Base-by-base conservation (phyloP, 1,140 invertebrate genomes). In the Eueides isabella region DNA sequence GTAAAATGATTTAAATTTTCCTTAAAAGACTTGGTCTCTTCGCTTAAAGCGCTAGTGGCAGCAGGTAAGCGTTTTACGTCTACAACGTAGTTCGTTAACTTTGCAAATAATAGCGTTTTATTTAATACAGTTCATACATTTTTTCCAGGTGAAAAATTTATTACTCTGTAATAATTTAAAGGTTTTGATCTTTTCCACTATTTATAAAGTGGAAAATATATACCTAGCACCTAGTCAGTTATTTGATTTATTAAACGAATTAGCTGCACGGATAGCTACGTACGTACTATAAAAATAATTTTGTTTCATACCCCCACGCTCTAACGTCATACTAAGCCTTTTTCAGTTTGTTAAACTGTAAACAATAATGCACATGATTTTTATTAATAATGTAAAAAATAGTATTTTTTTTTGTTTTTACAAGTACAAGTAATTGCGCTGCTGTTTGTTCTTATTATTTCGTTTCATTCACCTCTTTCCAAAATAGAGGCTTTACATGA, bases 291-390 rank as follows among this genome's bases (percentile, higher is more conserved):
- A n/a, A 26, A 26, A 55, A 26, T 55, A 19, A 55, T 55, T 55
- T 55, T 55, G 19, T 23, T 55, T 55, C 26, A 26, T 26, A 23
- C 23, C 23, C 26, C 19, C 2, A 55, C 48, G 23, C 48, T 55
- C 26, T 55, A 23, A 55, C 48, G 48, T 26, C 48, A 55, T 9
- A 26, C 23, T 55, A 55, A 55, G 26, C 48, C 23, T 23, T 23
- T 55, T 55, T 55, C 48, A 55, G 48, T 55, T 55, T 55, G 23
- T 9, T 55, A 55, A 55, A 26, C 19, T 55, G 48, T 55, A 55
- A 55, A 55, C 48, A 55, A 55, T 55, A 55, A 9, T 26, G 23
- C 48, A 55, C 19, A 23, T 26, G 26, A 26, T 55, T 55, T 26
- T 7, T 55, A 55, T 26, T 55, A 26, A 55, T 55, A 55, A 26